Base-by-base conservation (phyloP, 2,113 vertebrate genomes). In the Oenanthe oenanthe region DNA sequence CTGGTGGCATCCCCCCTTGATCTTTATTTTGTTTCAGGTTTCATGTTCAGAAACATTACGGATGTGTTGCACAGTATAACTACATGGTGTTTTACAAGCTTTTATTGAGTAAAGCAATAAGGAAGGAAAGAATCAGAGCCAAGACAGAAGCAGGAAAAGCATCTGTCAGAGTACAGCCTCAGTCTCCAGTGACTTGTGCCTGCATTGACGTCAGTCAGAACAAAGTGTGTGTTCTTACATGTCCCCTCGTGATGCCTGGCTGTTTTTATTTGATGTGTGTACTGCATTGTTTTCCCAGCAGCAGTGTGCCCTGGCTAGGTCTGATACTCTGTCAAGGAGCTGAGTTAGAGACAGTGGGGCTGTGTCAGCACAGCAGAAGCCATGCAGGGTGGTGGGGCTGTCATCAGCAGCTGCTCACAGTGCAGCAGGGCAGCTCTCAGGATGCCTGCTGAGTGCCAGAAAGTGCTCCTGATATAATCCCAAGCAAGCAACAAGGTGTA, bases 1-100 rank as follows among this genome's bases (percentile, higher is more conserved):
- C 19, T 73, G 40, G 31, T 61, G 45, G 57, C 8, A 21, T 29
- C 5, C 48, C 48, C 21, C 10, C 19, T 72, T 1, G 0, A 14
- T 32, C 31, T 70, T 28, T 40, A 0, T 61, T 75, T 85, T 71
- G 17, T 15, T 51, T 43, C 7, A 1, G 4, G 43, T 93, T 65
- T 57, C 12, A 9, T 0, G 0, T 61, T 51, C 40, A 57, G 32
- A 89, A 26, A 0, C 0, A 42, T 48, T 38, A 56, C 7, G n/a
- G 8, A 9, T 32, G 22, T 31, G 54, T 57, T 82, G 57, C 21
- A 24, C 0, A 3, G 40, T 40, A 1, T 13, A 78, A 32, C 7
- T 45, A 4, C 17, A 5, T 10, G 36, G 11, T 53, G 32, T 60
- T 28, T 19, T 53, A 18, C 32, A 19, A 1, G 4, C 48, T 60